A percentile compares a stretch with the other conserved stretches of the same genome.
Conservation (phyloP, 2,888 invertebrate genomes). For the Barypeithes pellucidus region DNA sequence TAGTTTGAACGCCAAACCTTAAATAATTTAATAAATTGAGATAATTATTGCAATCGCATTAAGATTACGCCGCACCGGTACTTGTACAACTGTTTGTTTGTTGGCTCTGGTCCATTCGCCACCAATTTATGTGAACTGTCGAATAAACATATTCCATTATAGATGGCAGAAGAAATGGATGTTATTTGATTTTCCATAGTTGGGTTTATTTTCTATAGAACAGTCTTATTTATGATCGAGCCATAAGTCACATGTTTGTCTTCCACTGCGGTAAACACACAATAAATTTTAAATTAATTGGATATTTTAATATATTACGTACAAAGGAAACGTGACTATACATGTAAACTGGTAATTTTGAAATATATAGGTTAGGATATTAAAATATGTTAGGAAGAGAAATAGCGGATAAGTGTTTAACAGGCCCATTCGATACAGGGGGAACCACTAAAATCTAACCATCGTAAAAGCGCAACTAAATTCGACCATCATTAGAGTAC, state of each 20-base stretch:
- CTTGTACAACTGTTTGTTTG: neutral
- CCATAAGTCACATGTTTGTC: constrained; percentile 12
- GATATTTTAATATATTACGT: neutral
- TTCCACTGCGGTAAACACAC: constrained; percentile 2
- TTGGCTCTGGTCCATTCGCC: neutral
- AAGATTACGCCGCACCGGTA: no score
- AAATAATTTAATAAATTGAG: no score
- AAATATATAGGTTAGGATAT: no score
- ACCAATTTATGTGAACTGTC: neutral
- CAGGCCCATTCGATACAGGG: no score
- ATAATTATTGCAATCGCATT: no score
- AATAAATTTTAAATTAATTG: constrained; percentile 14
- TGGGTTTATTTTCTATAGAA: constrained; percentile 2
- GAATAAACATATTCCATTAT: constrained; percentile 7
- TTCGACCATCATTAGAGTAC: no score
- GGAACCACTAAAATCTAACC: no score
- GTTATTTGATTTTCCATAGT: neutral
- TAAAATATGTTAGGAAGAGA: no score
- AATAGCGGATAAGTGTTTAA: no score
- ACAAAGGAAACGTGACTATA: neutral
- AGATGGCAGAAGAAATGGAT: neutral
- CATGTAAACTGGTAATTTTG: neutral
- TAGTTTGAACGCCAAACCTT: no score
- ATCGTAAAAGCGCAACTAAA: no score
- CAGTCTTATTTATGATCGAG: neutral